A percentile compares a stretch with the other conserved stretches of the same genome.
Conservation (phyloP, 2,113 vertebrate species). For the Lagopus leucura region DNA sequence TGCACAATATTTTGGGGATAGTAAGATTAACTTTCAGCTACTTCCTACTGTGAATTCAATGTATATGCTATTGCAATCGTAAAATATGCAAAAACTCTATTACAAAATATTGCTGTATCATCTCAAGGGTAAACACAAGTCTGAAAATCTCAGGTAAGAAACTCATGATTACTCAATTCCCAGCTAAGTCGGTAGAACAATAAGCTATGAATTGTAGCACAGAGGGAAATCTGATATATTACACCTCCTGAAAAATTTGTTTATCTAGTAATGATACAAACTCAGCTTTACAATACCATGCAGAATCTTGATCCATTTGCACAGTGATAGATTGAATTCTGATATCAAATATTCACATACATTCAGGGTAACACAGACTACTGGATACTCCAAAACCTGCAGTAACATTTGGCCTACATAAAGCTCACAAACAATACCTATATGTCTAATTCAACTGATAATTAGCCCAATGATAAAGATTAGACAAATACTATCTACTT, state of each 20-base stretch:
- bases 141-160: conserved; percentile 33
- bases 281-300: neutral
- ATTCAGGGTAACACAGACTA: neutral
- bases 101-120: neutral
- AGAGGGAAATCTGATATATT: neutral
- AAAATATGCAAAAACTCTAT: conserved; percentile 28
- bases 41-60: conserved; percentile 22
- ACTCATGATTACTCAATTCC: neutral
- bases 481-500: neutral
- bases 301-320: neutral
- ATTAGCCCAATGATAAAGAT: neutral
- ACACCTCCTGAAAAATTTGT: neutral
- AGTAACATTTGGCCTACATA: neutral
- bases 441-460: neutral
- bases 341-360: neutral
- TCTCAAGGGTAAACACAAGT: conserved; percentile 32
- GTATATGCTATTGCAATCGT: conserved; percentile 5
- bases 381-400: neutral
- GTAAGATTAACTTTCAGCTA: conserved; percentile 5
- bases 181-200: neutral
- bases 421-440: neutral
- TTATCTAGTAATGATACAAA: conserved; percentile 19
- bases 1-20: neutral
- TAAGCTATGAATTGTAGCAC: neutral
- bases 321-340: neutral